phyloP scores from a whole-genome alignment of 2,888 invertebrate genomes.

The Darwinula stevensoni region DNA sequence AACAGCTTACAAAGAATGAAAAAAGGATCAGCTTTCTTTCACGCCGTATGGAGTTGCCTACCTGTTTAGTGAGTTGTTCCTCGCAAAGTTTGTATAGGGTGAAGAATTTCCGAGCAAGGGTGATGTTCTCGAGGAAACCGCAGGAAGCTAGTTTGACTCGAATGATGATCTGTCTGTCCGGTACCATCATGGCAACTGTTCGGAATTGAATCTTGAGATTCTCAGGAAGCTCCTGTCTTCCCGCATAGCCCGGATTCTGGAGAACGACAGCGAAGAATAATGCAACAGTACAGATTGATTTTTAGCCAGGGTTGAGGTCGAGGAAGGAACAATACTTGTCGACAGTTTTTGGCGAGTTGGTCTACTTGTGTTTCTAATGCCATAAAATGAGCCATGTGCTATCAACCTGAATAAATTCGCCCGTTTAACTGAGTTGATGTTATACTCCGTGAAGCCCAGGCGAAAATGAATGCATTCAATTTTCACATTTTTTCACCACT shows the following conservation, averaged over 20 bases:
- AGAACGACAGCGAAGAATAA: constrained; percentile 9
- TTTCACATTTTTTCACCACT: no score
- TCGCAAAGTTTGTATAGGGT: constrained; percentile 87
- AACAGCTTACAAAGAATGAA: no score
- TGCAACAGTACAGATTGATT: no score
- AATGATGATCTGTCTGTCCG: constrained; percentile 86
- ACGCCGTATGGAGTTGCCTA: no score
- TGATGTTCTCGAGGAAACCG: constrained; percentile 82
- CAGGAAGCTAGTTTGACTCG: constrained; percentile 83
- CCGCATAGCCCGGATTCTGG: constrained; percentile 89
- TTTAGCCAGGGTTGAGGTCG: no score
- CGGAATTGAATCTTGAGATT: constrained; percentile 92
- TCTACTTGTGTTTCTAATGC: constrained; percentile 3
- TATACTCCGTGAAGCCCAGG: no score
- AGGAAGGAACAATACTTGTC: neutral
- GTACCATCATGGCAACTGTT: constrained; percentile 97
- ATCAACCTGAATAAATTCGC: neutral
- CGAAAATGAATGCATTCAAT: no score
- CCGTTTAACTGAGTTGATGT: neutral
- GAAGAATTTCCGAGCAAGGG: constrained; percentile 78
- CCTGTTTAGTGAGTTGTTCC: constrained; percentile 87
- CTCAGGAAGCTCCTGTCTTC: constrained; percentile 80
- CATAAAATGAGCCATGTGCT: no score
- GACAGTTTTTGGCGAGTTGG: constrained; percentile 4
- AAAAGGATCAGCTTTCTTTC: no score